These are phyloP conservation scores for Heliothis virescens DNA, from an alignment of 1,140 invertebrate species.

Conservation along the genomic window DNA sequence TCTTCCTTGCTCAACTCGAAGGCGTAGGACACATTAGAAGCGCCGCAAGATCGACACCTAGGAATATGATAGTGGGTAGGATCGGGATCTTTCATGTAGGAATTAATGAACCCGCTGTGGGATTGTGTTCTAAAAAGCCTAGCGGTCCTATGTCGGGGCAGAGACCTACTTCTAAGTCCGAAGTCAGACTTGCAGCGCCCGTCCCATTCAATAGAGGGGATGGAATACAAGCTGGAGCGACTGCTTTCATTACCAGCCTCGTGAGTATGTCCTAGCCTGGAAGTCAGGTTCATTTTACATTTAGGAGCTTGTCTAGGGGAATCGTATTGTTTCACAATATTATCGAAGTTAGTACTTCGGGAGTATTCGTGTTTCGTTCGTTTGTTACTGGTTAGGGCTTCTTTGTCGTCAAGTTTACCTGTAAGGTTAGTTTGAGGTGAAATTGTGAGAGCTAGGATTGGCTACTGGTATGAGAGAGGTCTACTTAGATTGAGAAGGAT, in stretches of 20 bases:
- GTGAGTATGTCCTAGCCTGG: slow-evolving; percentile 45
- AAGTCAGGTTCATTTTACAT: slow-evolving; percentile 70
- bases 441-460: not conserved
- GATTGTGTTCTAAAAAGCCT: slow-evolving; percentile 77
- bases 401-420: slow-evolving; percentile 59
- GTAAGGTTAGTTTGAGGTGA: slow-evolving; percentile 39
- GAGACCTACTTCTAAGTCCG: slow-evolving; percentile 66
- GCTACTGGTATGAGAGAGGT: not conserved
- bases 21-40: slow-evolving; percentile 61
- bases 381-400: slow-evolving; percentile 68
- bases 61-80: slow-evolving; percentile 81
- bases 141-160: slow-evolving; percentile 58
- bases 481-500: too few species aligned
- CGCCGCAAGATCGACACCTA: slow-evolving; percentile 68
- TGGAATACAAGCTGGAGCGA: slow-evolving; percentile 71
- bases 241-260: slow-evolving; percentile 61
- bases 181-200: slow-evolving; percentile 65
- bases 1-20: slow-evolving; percentile 57
- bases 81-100: slow-evolving; percentile 75
- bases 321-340: slow-evolving; percentile 66
- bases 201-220: slow-evolving; percentile 77
- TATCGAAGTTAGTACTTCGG: slow-evolving; percentile 68
- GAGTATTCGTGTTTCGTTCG: slow-evolving; percentile 69
- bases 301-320: slow-evolving; percentile 62
- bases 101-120: slow-evolving; percentile 80